Base-by-base conservation (phyloP, 2,113 vertebrate genomes). In the Ellobius talpinus region DNA sequence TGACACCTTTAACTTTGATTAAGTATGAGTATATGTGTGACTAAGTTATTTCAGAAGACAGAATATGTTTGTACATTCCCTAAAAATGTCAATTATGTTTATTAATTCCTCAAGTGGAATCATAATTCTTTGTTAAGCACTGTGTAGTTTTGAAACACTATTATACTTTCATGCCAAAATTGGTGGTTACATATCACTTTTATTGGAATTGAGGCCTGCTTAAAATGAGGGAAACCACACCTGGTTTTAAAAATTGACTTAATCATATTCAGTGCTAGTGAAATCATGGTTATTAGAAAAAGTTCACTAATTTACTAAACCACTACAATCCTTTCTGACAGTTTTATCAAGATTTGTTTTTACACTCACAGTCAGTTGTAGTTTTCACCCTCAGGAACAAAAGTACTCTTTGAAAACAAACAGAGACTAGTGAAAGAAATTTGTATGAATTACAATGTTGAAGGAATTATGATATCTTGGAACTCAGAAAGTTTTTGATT, bases 41-140 rank as follows among this genome's bases (percentile, higher is more conserved):
- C 23, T 82, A 68, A 87, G 0, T 21, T 33, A 3, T 8, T 82
- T 50, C 3, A 90, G 33, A 82, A 31, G 11, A 39, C 1, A 52
- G 0, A 10, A 3, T 45, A 2, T 47, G 2, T 58, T 3, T 1
- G 21, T 13, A 50, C 0, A 11, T 23, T 21, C 6, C 17, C 3
- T 24, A 76, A 76, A 45, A 29, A 31, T 77, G 17, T 50, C 12
- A 47, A 31, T 50, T 50, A 11, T 47, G 13, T 0, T 5, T 58
- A 2, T 58, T 78, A 11, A 65, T 72, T 89, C 0, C 16, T 55
- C 11, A 68, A 52, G 45, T 58, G 17, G 14, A 78, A 50, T 8
- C 66, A 58, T 47, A 45, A 45, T 5, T 1, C 8, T 70, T 33
- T 74, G 36, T 8, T 39, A 89, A 88, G 4, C 6, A 87, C 3